Percentiles rank a stretch among this genome's conserved stretches.
These are phyloP conservation scores for Triplophysa rosa DNA, from an alignment of 2,113 vertebrate genomes.

Conservation along the genomic window DNA sequence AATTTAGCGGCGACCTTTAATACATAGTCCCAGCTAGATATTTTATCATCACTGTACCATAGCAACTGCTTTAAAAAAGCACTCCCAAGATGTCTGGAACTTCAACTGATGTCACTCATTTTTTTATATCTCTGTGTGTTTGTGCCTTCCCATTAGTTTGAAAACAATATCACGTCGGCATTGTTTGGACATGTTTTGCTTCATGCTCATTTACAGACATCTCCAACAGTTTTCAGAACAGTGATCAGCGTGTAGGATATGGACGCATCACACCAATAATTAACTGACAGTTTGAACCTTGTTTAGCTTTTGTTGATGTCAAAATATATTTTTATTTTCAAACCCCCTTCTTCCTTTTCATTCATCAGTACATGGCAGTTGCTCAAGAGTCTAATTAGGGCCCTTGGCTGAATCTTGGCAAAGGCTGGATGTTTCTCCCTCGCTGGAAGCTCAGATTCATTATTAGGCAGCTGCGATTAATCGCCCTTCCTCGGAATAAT, in stretches of 20 bases:
- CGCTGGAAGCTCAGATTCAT: constrained; percentile 36
- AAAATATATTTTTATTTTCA: constrained; percentile 33
- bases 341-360: constrained; percentile 22
- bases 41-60: too few species aligned
- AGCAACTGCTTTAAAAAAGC: too few species aligned
- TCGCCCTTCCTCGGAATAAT: constrained; percentile 37
- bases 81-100: neutral
- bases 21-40: too few species aligned
- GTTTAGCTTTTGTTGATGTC: constrained; percentile 26
- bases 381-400: constrained; percentile 40
- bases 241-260: constrained; percentile 39
- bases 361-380: constrained; percentile 8
- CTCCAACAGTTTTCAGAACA: neutral
- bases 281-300: constrained; percentile 21
- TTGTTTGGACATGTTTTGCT: constrained; percentile 11
- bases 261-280: constrained; percentile 38
- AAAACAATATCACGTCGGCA: neutral
- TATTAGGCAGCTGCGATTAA: constrained; percentile 43
- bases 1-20: too few species aligned
- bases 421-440: constrained; percentile 20
- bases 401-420: constrained; percentile 28
- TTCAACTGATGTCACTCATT: neutral
- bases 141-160: neutral
- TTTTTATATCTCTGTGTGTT: neutral
- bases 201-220: neutral